A percentile compares a stretch with the other conserved stretches of the same genome.
Evolutionary conservation across 2,113 vertebrate species (phyloP).

Genomic region (Ctenomys sociabilis): DNA sequence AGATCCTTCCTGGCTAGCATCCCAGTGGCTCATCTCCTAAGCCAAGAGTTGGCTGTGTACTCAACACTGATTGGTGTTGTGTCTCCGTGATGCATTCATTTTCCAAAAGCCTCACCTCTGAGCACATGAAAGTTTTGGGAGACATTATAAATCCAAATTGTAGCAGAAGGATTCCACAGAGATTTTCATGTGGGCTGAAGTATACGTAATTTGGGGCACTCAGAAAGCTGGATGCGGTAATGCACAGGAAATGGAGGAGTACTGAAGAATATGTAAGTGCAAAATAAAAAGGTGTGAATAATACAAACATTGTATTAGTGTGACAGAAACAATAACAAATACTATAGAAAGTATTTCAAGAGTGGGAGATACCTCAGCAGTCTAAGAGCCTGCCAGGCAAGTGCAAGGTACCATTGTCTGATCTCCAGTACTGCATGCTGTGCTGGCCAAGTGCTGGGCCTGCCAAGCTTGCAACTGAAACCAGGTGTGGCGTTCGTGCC

Average conservation of each 20-base stretch:
- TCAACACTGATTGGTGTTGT: background rate
- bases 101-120: background rate
- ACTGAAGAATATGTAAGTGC: background rate
- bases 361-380: too few species aligned
- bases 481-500: too few species aligned
- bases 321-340: background rate
- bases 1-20: background rate
- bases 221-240: background rate
- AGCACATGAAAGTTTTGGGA: background rate
- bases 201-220: background rate
- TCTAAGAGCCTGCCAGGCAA: too few species aligned
- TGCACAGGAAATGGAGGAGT: background rate
- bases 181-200: background rate
- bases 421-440: too few species aligned
- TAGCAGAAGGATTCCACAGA: background rate
- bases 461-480: too few species aligned
- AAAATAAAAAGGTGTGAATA: background rate
- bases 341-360: background rate
- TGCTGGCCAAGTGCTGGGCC: too few species aligned
- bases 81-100: background rate
- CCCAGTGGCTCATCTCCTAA: rapidly evolving
- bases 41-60: background rate
- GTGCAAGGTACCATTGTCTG: too few species aligned
- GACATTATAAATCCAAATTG: background rate
- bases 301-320: background rate